A percentile compares a stretch with the other conserved stretches of the same genome.
Evolutionary conservation across 1,140 invertebrate genomes (phyloP).

Genomic region (Augochlora pura): DNA sequence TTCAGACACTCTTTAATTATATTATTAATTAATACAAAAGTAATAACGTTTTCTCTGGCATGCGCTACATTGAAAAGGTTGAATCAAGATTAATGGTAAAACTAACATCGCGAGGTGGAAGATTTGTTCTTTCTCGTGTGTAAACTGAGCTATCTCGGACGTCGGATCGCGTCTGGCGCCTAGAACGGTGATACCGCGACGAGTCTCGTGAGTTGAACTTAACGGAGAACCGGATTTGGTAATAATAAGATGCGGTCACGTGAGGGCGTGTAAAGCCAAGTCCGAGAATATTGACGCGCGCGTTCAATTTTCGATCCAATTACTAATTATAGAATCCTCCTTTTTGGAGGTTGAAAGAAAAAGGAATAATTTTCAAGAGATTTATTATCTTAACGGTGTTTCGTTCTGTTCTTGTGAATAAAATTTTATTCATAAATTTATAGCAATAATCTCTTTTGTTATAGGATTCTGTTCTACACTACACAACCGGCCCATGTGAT

Average conservation of each 20-base stretch:
- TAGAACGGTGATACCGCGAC: background rate
- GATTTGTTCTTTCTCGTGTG: background rate
- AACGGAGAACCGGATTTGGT: conserved; percentile 29
- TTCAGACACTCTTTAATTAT: too few species aligned
- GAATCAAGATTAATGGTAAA: too few species aligned
- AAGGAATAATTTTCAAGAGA: too few species aligned
- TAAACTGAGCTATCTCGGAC: background rate
- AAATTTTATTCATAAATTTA: too few species aligned
- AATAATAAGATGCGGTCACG: conserved; percentile 34
- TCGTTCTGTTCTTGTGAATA: too few species aligned
- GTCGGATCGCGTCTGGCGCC: conserved; percentile 1
- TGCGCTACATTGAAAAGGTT: too few species aligned
- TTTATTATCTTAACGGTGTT: too few species aligned
- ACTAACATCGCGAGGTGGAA: background rate
- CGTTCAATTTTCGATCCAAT: background rate
- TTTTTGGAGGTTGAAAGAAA: background rate
- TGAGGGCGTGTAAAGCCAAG: conserved; percentile 3
- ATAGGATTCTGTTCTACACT: conserved; percentile 85
- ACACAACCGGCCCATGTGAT: conserved; percentile 89
- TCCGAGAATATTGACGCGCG: background rate
- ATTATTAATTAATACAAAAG: too few species aligned
- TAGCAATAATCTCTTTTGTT: conserved; percentile 57
- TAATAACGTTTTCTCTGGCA: too few species aligned
- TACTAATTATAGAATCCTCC: background rate
- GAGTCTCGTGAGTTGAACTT: conserved; percentile 1